These are phyloP conservation scores for Pogona vitticeps DNA, from an alignment of 2,113 vertebrate genomes.

Conservation along the genomic window DNA sequence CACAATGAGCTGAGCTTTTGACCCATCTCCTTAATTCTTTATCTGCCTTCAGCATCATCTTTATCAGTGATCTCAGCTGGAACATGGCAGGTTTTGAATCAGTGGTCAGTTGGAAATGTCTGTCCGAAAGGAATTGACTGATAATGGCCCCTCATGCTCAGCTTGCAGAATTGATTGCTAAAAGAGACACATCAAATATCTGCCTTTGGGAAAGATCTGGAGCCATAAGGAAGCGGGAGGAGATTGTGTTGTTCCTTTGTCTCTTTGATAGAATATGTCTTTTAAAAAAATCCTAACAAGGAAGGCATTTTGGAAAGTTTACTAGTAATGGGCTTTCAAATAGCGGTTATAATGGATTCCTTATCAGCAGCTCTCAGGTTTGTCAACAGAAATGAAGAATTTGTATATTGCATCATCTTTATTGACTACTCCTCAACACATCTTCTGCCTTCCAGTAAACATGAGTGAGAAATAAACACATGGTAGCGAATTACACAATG, in stretches of 20 bases:
- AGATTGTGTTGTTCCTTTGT: background rate
- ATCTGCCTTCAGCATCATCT: rapidly evolving
- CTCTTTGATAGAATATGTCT: background rate
- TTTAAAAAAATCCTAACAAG: background rate
- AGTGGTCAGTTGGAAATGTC: background rate
- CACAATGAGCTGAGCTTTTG: background rate
- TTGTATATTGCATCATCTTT: background rate
- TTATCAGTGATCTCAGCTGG: rapidly evolving
- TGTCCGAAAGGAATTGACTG: background rate
- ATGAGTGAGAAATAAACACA: rapidly evolving
- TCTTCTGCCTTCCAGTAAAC: background rate
- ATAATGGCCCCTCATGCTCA: background rate
- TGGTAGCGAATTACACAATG: background rate
- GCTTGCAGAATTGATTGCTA: background rate
- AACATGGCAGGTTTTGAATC: no score
- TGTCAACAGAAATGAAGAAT: background rate
- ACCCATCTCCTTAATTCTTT: background rate
- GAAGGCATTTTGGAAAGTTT: background rate
- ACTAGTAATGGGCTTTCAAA: background rate
- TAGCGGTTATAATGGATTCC: rapidly evolving
- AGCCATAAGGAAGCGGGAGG: background rate
- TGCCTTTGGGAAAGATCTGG: background rate
- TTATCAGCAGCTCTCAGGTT: background rate
- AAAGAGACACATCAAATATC: background rate
- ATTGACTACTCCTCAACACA: rapidly evolving